Base-by-base conservation (phyloP, 30 jellyfish, hydroid and myxozoan genomes). In the Chironex yamaguchii region DNA sequence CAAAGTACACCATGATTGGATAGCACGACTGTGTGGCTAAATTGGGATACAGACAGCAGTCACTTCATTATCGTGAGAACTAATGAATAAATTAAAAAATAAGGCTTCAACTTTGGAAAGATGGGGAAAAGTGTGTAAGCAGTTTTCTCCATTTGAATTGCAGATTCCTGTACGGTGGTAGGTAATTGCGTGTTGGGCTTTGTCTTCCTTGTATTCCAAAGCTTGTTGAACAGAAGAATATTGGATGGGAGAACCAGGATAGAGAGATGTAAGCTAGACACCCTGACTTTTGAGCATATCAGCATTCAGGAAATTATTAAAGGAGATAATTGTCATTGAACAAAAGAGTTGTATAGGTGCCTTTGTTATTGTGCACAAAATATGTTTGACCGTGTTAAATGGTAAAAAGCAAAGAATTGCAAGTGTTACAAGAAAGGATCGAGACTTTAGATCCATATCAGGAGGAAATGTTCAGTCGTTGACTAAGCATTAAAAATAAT, bases 101-200 rank as follows among this genome's bases (percentile, higher is more conserved):
- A 27, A 29, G 30, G 33, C 78, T 70, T 27, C 69, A 70, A 42
- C 0, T 32, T 14, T 70, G 27, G 58, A 34, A 70, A 12, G 13
- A 1, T 27, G 84, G 84, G 66, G 76, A 33, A 33, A 71, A 36
- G 84, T 35, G 0, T 27, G 22, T 48, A 71, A 71, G 77, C 66
- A 33, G 84, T 1, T 71, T 1, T 67, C 33, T 71, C 4, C 33
- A 71, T 48, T 30, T 71, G 1, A 27, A 0, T 21, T 71, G 84
- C 13, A 68, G 84, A 0, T 71, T 29, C 66, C 66, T 71, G 66
- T 68, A 71, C 34, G 68, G 68, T 30, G 77, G 2, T 25, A 66
- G 79, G 0, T 66, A 66, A 21, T 64, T 0, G 28, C 78, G 0
- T 3, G 78, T 0, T 64, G 62, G 78, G 17, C 17, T 42, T 42